Conservation (phyloP, 2,797 vertebrate genomes). For the Delichon dasypus region DNA sequence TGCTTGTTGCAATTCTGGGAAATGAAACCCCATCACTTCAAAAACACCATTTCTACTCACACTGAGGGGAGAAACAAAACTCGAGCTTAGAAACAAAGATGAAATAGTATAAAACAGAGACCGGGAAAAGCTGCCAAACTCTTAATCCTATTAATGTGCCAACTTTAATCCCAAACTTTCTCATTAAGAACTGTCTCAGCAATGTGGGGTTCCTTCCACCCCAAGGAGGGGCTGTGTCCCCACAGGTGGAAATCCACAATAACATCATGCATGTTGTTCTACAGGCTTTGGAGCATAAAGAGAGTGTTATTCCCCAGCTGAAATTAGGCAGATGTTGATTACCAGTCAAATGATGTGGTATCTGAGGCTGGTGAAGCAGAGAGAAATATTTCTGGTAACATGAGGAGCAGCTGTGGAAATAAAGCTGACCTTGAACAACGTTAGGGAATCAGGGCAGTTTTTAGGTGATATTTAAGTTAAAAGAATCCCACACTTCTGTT, state of each 20-base stretch:
- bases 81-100: not conserved
- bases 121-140: not conserved
- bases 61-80: not conserved
- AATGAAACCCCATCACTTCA: not conserved
- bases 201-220: not conserved
- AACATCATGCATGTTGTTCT: slow-evolving; percentile 4
- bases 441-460: not conserved
- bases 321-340: slow-evolving; percentile 58
- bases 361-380: slow-evolving; percentile 45
- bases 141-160: slow-evolving; percentile 53
- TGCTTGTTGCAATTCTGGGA: not conserved
- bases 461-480: not conserved
- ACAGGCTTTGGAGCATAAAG: slow-evolving; percentile 9
- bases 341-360: slow-evolving; percentile 46
- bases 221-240: not conserved
- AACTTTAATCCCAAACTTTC: slow-evolving; percentile 3
- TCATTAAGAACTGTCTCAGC: slow-evolving; percentile 11
- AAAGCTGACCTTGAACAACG: slow-evolving; percentile 23
- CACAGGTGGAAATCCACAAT: slow-evolving; percentile 29
- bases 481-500: not conserved
- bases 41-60: not conserved
- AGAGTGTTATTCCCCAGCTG: slow-evolving; percentile 49
- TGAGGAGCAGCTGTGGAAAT: slow-evolving; percentile 59
- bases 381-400: slow-evolving; percentile 50
- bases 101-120: not conserved